Percentiles rank a stretch among this genome's conserved stretches.
phyloP scores from a whole-genome alignment of 2,888 invertebrate species.

The Hirudinaria manillensis region DNA sequence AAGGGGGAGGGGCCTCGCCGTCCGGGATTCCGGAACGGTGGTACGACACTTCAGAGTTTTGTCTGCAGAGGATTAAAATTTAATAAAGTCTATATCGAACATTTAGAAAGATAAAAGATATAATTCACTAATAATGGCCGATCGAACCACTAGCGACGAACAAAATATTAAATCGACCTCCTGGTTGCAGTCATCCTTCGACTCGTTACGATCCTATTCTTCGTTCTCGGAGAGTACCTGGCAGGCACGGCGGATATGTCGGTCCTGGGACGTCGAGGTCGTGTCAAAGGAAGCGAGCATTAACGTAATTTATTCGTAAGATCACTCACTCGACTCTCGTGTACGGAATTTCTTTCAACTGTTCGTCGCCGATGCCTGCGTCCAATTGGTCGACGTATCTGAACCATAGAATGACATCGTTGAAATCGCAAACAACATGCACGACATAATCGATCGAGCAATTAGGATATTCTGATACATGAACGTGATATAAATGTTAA shows the following conservation, averaged over 20 bases:
- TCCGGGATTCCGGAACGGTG: not conserved
- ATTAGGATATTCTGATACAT: too few relatives aligned
- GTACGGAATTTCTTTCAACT: conserved; percentile 21
- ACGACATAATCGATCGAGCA: too few relatives aligned
- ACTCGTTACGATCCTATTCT: not conserved
- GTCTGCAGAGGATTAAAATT: not conserved
- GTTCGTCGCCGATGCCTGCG: not conserved
- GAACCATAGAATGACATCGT: too few relatives aligned
- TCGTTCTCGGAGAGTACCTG: conserved; percentile 11
- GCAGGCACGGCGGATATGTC: not conserved
- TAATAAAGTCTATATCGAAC: not conserved
- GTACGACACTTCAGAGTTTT: not conserved
- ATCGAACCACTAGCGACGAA: too few relatives aligned
- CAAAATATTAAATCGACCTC: too few relatives aligned
- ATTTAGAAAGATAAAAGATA: not conserved
- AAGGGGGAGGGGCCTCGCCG: conserved; percentile 16
- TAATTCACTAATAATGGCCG: too few relatives aligned
- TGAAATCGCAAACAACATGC: too few relatives aligned
- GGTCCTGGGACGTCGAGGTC: not conserved
- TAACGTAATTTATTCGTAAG: not conserved
- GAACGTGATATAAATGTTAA: too few relatives aligned
- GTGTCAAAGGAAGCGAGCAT: not conserved
- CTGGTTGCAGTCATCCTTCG: not conserved
- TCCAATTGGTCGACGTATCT: conserved; percentile 19
- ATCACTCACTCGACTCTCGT: conserved; percentile 19